Conservation (phyloP, 92 coral and sea anemone species). For the Diadumene lineata region DNA sequence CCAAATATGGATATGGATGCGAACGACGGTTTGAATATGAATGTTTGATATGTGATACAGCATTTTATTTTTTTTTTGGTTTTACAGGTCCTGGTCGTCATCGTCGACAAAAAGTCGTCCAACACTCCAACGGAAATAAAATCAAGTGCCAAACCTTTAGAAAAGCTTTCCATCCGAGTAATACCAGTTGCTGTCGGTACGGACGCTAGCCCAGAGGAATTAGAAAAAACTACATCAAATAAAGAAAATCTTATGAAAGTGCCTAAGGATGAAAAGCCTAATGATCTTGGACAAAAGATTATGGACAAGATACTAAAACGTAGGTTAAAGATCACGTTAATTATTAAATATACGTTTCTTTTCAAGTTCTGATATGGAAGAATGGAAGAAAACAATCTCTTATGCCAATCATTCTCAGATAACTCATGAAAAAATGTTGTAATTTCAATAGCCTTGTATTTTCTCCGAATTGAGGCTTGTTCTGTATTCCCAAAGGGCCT, state of each 20-base stretch:
- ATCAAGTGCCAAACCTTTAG: conserved; percentile 52
- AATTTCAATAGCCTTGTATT: too few species aligned
- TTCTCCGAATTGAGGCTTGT: too few species aligned
- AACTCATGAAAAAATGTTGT: too few species aligned
- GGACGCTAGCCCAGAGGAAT: conserved; percentile 53
- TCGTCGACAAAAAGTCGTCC: conserved; percentile 55
- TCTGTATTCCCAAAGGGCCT: too few species aligned
- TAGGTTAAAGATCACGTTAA: conserved; percentile 3
- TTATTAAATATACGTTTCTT: too few species aligned
- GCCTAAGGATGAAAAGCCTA: conserved; percentile 56
- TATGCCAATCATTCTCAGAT: too few species aligned
- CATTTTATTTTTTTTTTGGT: neutral
- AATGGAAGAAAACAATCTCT: too few species aligned
- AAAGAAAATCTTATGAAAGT: conserved; percentile 66
- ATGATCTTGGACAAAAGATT: conserved; percentile 66
- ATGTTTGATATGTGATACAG: too few species aligned
- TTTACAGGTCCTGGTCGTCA: conserved; percentile 59
- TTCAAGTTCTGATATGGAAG: too few species aligned
- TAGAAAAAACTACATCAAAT: conserved; percentile 70
- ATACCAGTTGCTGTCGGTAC: conserved; percentile 81
- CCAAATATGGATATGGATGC: too few species aligned
- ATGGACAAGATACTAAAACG: conserved; percentile 77
- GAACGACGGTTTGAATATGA: too few species aligned
- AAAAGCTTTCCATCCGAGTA: conserved; percentile 49
- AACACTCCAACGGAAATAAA: conserved; percentile 39